phyloP scores from a whole-genome alignment of 2,888 invertebrate species.

The Megamerina dolium region DNA sequence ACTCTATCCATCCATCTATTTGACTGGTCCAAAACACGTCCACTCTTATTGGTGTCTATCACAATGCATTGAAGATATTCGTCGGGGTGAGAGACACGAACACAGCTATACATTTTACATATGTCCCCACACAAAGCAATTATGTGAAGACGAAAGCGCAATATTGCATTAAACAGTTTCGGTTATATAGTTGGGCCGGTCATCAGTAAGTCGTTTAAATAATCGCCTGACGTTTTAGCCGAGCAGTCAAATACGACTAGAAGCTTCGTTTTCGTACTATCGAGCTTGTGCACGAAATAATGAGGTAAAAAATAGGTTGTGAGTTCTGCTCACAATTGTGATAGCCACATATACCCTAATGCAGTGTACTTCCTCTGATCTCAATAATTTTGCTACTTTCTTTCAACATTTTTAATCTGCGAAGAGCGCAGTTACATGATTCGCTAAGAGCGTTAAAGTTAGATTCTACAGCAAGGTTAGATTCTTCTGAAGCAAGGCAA shows the following conservation, averaged over 20 bases:
- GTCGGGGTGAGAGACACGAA: constrained; percentile 16
- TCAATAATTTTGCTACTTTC: constrained; percentile 8
- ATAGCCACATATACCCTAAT: too few relatives aligned
- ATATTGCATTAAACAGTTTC: constrained; percentile 12
- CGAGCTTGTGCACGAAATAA: too few relatives aligned
- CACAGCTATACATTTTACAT: constrained; percentile 19
- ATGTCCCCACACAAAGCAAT: constrained; percentile 15
- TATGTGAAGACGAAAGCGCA: constrained; percentile 16
- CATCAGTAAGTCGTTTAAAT: constrained; percentile 7
- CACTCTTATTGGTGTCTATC: too few relatives aligned
- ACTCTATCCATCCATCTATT: too few relatives aligned
- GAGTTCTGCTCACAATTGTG: too few relatives aligned
- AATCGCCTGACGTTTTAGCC: constrained; percentile 5
- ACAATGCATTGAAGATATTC: constrained; percentile 16
- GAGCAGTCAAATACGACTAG: constrained; percentile 11
- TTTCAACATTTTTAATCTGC: constrained; percentile 13
- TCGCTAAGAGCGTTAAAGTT: constrained; percentile 7
- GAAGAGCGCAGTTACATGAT: constrained; percentile 11
- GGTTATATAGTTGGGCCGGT: constrained; percentile 15
- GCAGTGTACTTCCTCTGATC: too few relatives aligned
- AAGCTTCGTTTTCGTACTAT: too few relatives aligned
- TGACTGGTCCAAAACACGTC: too few relatives aligned
- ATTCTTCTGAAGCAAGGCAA: constrained; percentile 6
- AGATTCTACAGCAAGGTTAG: constrained; percentile 4
- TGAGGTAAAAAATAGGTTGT: too few relatives aligned